Percentiles rank a stretch among this genome's conserved stretches.
phyloP scores from a whole-genome alignment of 23 tunicate genomes.

The Halocynthia aurantium region DNA sequence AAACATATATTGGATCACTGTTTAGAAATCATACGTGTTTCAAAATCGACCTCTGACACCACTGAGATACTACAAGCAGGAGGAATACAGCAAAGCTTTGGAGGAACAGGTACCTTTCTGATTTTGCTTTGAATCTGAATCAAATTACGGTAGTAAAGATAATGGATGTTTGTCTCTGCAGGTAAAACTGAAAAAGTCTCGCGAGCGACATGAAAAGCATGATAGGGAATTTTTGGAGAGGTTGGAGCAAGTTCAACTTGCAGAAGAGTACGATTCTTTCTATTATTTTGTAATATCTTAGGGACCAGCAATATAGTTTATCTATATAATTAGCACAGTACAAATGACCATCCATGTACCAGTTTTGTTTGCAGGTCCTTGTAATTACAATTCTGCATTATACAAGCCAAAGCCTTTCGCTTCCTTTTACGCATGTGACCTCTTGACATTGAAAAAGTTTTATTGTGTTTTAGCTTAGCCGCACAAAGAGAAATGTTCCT shows the following conservation, averaged over 20 bases:
- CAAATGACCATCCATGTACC: no score
- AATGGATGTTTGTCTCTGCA: slow-evolving; percentile 5
- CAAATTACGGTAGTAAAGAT: neutral
- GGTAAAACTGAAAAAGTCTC: slow-evolving; percentile 61
- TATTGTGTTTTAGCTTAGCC: slow-evolving; percentile 53
- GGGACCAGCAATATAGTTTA: no score
- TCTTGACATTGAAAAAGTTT: neutral
- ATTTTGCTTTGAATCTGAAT: neutral
- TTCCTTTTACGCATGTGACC: no score
- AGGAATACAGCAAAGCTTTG: slow-evolving; percentile 81
- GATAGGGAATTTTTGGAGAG: slow-evolving; percentile 84
- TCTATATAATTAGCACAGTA: no score
- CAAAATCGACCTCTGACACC: slow-evolving; percentile 98
- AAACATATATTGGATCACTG: neutral
- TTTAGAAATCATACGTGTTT: slow-evolving; percentile 79
- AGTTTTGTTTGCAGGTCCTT: no score
- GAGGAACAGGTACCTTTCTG: slow-evolving; percentile 54
- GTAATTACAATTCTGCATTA: no score
- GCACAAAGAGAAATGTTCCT: slow-evolving; percentile 71
- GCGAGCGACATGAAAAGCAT: slow-evolving; percentile 44
- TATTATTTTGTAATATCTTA: no score
- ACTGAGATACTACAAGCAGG: slow-evolving; percentile 75
- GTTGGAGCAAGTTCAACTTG: slow-evolving; percentile 93
- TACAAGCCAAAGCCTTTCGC: no score
- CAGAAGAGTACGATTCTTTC: slow-evolving; percentile 75